Base-by-base conservation (phyloP, 2,888 invertebrate species). In the Epistrophe grossulariae region DNA sequence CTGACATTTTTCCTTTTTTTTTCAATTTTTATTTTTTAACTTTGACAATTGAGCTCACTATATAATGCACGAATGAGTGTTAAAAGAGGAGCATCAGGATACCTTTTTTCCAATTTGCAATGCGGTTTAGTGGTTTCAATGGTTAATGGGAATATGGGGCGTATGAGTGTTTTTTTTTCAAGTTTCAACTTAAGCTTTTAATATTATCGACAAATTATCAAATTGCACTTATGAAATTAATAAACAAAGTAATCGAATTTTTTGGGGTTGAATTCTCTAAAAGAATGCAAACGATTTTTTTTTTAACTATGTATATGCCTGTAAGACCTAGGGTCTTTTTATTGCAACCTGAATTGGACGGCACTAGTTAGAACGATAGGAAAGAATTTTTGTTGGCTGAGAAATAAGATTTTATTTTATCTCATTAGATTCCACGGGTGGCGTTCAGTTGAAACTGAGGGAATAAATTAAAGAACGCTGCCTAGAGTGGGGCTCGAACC, bases 121-220 rank as follows among this genome's bases (percentile, higher is more conserved):
- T 76, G 79, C 31, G 76, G 76, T 79, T 79, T 79, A 79, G 71
- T 84, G 79, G 84, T 76, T 76, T 79, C 70, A 64, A 64, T 84
- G 62, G 59, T 40, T 64, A 24, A 62, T 66, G 73, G 57, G 40
- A 19, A 15, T 48, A 48, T 35, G 70, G 48, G 62, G 70, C 83
- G 79, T 70, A 70, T 79, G 83, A 68, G 70, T 55, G 55, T 45
- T 48, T 60, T 55, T 60, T 73, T 45, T 45, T 45, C n/a, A 1
- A 48, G n/a, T 7, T 45, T 45, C 45, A n/a, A n/a, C 15, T 59
- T 38, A 15, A 15, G 9, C 45, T 15, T 68, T 57, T 66, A 35
- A 59, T 35, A 35, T 57, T n/a, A 31, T 31, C 31, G 57, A 31
- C 13, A 13, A 24, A 50, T 50, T 11, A 24, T 38, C 35, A 9